A percentile compares a stretch with the other conserved stretches of the same genome.
These are phyloP conservation scores for Oryctolagus cuniculus DNA, from an alignment of 2,113 vertebrate genomes.

Conservation along the genomic window DNA sequence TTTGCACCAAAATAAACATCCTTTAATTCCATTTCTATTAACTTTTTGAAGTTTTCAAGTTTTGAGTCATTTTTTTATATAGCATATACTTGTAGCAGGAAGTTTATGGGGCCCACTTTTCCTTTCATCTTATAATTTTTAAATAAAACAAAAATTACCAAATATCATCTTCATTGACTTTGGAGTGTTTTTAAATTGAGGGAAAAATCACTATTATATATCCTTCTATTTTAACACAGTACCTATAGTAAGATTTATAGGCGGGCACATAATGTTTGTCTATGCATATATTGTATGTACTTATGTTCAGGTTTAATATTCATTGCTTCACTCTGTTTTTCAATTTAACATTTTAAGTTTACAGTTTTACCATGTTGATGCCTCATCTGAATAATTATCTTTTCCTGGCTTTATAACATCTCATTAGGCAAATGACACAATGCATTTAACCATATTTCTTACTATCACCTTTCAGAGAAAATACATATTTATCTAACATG, in stretches of 20 bases:
- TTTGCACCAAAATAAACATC: too few relatives aligned
- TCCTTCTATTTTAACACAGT: not conserved
- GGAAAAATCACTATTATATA: not conserved
- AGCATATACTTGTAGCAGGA: not conserved
- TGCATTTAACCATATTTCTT: not conserved
- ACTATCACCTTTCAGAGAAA: not conserved
- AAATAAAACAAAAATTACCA: not conserved
- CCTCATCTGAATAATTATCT: not conserved
- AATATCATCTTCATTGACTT: not conserved
- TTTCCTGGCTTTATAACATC: slow-evolving; percentile 16
- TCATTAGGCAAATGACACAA: slow-evolving; percentile 46
- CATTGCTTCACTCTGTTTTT: not conserved
- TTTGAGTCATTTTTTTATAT: not conserved
- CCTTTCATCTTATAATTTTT: not conserved
- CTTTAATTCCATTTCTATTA: too few relatives aligned
- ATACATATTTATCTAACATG: not conserved
- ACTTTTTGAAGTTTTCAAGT: not conserved
- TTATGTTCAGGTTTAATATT: not conserved
- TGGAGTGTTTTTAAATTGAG: not conserved
- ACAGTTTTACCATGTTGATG: not conserved
- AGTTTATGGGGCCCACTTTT: not conserved
- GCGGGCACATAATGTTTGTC: not conserved
- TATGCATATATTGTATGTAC: not conserved
- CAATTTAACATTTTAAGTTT: slow-evolving; percentile 33
- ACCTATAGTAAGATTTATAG: not conserved